Conservation (phyloP, 2,888 invertebrate genomes). For the Agrochola litura region DNA sequence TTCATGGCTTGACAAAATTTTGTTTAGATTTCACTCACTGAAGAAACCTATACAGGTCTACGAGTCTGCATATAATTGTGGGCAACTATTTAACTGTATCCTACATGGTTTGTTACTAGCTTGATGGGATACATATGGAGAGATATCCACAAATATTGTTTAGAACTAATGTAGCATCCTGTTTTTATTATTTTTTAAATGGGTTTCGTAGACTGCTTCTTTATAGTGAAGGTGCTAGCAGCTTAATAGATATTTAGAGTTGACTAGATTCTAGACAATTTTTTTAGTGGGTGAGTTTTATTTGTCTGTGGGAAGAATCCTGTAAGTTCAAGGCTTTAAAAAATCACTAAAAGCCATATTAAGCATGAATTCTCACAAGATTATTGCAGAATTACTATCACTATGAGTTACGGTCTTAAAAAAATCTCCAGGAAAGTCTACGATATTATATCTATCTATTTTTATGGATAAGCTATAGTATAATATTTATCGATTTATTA, state of each 20-base stretch:
- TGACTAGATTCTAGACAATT: constrained; percentile 8
- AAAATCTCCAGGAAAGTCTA: constrained; percentile 25
- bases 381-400: constrained; percentile 20
- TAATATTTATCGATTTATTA: constrained; percentile 45
- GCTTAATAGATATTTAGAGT: constrained; percentile 36
- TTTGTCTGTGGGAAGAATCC: not conserved
- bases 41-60: not conserved
- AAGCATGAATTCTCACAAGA: constrained; percentile 2
- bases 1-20: constrained; percentile 23
- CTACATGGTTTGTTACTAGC: constrained; percentile 15
- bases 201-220: constrained; percentile 29
- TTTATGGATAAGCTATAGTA: constrained; percentile 34
- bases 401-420: constrained; percentile 28
- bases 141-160: constrained; percentile 15
- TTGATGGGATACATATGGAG: constrained; percentile 5
- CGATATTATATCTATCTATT: constrained; percentile 47
- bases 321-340: not conserved
- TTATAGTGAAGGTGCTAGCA: constrained; percentile 38
- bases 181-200: constrained; percentile 7
- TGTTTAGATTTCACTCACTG: constrained; percentile 2
- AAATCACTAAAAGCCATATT: constrained; percentile 20
- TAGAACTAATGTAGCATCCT: not conserved
- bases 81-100: not conserved
- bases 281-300: not conserved
- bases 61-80: constrained; percentile 17